Evolutionary conservation across 2,113 vertebrate species (phyloP).

Genomic region (Jacana jacana): DNA sequence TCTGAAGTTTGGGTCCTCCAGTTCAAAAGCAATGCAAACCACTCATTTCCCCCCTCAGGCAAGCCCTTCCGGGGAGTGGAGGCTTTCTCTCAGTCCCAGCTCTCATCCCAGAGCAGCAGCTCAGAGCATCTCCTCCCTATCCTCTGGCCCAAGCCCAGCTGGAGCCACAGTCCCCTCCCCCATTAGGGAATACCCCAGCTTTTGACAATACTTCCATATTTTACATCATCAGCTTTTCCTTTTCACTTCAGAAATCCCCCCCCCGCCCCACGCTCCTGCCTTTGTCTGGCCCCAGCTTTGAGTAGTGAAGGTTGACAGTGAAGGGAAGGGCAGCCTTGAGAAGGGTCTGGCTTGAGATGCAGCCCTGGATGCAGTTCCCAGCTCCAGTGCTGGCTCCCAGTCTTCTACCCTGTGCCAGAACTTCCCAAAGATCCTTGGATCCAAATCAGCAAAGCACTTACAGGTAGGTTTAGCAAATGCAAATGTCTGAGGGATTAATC

Average conservation of each 20-base stretch:
- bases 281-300: neutral
- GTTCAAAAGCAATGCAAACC: conserved; percentile 25
- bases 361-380: neutral
- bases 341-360: neutral
- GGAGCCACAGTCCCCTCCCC: neutral
- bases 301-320: neutral
- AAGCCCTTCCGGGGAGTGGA: neutral
- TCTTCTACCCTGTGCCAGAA: neutral
- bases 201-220: neutral
- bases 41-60: neutral
- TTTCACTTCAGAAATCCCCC: neutral
- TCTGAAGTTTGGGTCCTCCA: neutral
- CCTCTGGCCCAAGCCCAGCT: neutral
- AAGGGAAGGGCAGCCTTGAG: neutral
- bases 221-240: neutral
- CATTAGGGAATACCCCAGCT: neutral
- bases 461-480: neutral
- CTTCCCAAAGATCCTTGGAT: neutral
- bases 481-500: neutral
- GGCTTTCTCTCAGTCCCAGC: neutral
- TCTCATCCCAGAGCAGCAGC: neutral
- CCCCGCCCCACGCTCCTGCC: too few relatives aligned
- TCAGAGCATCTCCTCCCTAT: neutral
- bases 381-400: neutral
- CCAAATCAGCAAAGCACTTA: neutral